Conservation (phyloP, 2,113 vertebrate genomes). For the Origma solitaria region DNA sequence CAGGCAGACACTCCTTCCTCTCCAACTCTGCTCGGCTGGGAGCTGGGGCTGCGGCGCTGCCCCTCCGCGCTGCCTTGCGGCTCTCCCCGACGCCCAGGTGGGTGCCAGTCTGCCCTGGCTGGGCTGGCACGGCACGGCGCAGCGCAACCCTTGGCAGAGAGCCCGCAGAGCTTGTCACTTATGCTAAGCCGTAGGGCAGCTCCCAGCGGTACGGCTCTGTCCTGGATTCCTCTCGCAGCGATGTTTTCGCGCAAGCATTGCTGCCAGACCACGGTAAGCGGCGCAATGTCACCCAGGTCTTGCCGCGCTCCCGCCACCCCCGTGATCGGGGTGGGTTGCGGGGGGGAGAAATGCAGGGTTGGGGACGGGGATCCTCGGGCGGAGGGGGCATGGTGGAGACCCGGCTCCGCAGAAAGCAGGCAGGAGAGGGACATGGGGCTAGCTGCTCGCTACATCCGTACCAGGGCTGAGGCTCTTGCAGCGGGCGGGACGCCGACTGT, state of each 20-base stretch:
- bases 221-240: conserved; percentile 16
- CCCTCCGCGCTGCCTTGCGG: background rate
- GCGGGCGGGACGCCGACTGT: background rate
- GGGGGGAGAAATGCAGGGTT: background rate
- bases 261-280: background rate
- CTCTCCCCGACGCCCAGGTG: background rate
- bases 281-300: conserved; percentile 36
- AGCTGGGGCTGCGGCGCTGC: background rate
- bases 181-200: conserved; percentile 1
- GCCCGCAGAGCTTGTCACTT: conserved; percentile 20
- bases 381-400: no score
- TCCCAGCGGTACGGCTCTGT: conserved; percentile 23
- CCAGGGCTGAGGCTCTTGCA: background rate
- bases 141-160: background rate
- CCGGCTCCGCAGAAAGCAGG: background rate
- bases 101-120: background rate
- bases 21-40: background rate
- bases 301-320: background rate
- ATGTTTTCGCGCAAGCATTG: background rate
- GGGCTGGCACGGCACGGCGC: background rate
- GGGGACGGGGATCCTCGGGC: background rate
- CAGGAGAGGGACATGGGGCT: background rate
- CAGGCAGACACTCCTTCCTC: background rate
- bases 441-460: background rate
- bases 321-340: background rate